phyloP scores from a whole-genome alignment of 2,113 vertebrate genomes.

The Tichodroma muraria region DNA sequence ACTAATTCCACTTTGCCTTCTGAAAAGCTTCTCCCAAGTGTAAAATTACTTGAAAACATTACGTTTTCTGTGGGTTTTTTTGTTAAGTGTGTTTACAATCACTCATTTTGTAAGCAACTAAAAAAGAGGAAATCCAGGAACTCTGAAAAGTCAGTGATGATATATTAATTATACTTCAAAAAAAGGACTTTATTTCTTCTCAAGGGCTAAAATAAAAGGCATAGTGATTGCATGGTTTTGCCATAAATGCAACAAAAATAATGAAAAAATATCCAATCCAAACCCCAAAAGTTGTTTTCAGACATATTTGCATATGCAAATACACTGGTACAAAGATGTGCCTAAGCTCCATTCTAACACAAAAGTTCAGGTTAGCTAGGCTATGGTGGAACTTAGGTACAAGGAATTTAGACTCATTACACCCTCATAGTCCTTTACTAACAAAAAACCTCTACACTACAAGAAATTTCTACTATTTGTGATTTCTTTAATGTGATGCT shows the following conservation, averaged over 20 bases:
- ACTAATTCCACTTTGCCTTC: background rate
- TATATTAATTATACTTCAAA: background rate
- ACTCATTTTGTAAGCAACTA: background rate
- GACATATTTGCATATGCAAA: background rate
- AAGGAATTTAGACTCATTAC: background rate
- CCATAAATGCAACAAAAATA: background rate
- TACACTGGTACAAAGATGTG: background rate
- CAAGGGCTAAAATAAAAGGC: background rate
- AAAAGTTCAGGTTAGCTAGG: background rate
- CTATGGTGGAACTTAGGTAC: background rate
- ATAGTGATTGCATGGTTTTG: background rate
- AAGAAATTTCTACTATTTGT: background rate
- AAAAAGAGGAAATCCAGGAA: background rate
- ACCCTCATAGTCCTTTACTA: background rate
- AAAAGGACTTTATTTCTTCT: background rate
- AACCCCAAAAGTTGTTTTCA: background rate
- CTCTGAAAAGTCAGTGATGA: background rate
- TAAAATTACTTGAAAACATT: background rate
- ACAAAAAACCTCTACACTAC: background rate
- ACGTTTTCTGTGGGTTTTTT: background rate
- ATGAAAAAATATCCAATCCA: background rate
- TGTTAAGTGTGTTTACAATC: background rate
- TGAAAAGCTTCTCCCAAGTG: background rate
- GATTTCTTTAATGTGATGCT: background rate
- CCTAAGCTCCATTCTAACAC: background rate